These are phyloP conservation scores for Phalera bucephala DNA, from an alignment of 2,888 invertebrate species.

Conservation along the genomic window DNA sequence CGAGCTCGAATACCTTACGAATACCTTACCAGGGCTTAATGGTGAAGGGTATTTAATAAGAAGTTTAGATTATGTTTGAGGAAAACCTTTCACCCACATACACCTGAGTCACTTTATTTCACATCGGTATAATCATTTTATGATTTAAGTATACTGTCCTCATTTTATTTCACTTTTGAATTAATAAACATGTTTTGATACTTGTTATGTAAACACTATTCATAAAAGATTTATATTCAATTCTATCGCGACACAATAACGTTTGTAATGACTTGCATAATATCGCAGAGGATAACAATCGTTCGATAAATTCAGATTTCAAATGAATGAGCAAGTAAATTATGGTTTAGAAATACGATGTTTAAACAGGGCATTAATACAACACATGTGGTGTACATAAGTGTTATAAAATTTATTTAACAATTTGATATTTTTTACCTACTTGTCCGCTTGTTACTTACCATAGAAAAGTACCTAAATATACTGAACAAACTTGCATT, in stretches of 20 bases:
- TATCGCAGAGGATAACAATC: background rate
- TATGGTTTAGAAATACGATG: no score
- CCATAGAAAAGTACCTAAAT: no score
- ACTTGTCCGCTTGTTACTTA: no score
- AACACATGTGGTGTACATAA: no score
- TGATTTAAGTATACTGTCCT: no score
- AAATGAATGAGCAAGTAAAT: no score
- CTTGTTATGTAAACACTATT: background rate
- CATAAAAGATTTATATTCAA: background rate
- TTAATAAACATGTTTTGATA: background rate
- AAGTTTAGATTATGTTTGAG: slow-evolving; percentile 29
- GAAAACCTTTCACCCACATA: slow-evolving; percentile 16
- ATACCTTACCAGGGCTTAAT: no score
- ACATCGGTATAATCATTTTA: no score
- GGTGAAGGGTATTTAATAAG: slow-evolving; percentile 39
- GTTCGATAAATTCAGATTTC: background rate
- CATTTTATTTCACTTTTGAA: background rate
- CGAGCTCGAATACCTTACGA: slow-evolving; percentile 14
- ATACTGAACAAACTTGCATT: no score
- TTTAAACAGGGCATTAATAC: no score
- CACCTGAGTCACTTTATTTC: slow-evolving; percentile 18
- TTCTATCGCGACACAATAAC: background rate
- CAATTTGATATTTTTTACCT: no score
- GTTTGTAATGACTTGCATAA: background rate
- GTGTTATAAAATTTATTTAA: no score